Base-by-base conservation (phyloP, 2,888 invertebrate genomes). In the Cyclophora albipunctata region DNA sequence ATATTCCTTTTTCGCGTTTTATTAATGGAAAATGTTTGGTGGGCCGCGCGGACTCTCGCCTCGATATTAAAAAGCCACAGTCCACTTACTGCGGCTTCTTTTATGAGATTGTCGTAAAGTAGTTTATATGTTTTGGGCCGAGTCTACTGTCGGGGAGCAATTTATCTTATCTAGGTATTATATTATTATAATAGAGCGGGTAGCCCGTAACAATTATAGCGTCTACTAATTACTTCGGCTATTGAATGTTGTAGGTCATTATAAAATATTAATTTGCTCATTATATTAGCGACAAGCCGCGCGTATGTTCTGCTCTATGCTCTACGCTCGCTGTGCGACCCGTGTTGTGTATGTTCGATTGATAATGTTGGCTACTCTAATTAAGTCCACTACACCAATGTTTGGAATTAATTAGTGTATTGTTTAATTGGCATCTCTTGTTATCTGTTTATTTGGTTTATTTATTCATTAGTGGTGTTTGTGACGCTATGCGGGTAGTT, bases 1-100 rank as follows among this genome's bases (percentile, higher is more conserved):
- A 89, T 89, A 89, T 89, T 89, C 89, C 87, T 85, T 87, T 87
- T 86, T 86, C 86, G 89, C 87, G 86, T 89, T 89, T 88, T 89
- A 89, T 89, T 89, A 89, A 89, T 88, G 87, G 87, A 87, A 88
- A 87, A 88, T 87, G 84, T 85, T 86, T 85, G 81, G 84, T 84
- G 82, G 85, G 86, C 82, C 82, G 77, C 82, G 80, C 77, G 83
- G 81, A 69, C 78, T 81, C 81, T 79, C 79, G 81, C 80, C 76
- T 75, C 62, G 81, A 87, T 87, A 87, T 88, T 87, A 86, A 87
- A 86, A 82, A 75, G 71, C 71, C 73, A 67, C 68, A 64, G 72
- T 71, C 78, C 75, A 78, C 77, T 81, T 80, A 79, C 72, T 74
- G 75, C 66, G 80, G 79, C 71, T 78, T 75, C 78, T 79, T 84